Evolutionary conservation across 2,113 vertebrate species (phyloP).

Genomic region (Catharus minimus): DNA sequence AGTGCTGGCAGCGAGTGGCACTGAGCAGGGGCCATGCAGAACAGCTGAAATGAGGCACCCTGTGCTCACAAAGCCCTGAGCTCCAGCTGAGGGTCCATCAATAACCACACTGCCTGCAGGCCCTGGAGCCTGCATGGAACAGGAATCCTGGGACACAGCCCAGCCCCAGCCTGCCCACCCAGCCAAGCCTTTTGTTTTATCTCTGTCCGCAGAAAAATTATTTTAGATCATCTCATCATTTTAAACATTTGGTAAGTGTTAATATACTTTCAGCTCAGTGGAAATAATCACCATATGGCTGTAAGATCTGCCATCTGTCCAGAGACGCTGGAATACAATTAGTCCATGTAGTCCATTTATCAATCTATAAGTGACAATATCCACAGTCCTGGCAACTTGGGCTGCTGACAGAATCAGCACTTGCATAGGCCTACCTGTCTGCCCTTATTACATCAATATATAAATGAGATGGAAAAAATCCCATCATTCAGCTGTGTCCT

Average conservation of each 20-base stretch:
- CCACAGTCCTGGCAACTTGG: slow-evolving; percentile 34
- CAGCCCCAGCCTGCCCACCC: not conserved
- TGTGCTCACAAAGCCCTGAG: not conserved
- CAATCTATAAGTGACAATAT: slow-evolving; percentile 59
- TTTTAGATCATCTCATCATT: slow-evolving; percentile 11
- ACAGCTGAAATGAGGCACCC: not conserved
- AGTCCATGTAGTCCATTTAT: slow-evolving; percentile 52
- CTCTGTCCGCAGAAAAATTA: not conserved
- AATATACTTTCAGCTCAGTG: slow-evolving; percentile 42
- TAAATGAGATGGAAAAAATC: slow-evolving; percentile 35
- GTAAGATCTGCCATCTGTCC: slow-evolving; percentile 61
- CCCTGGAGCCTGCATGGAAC: not conserved
- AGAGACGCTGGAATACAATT: slow-evolving; percentile 42
- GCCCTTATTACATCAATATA: slow-evolving; percentile 38
- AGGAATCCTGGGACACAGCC: not conserved
- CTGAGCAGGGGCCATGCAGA: not conserved
- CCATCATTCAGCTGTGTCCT: not conserved
- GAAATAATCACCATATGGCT: slow-evolving; percentile 66
- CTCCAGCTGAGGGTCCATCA: not conserved
- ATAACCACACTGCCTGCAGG: not conserved
- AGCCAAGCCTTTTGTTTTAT: not conserved
- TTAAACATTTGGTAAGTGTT: slow-evolving; percentile 58
- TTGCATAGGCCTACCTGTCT: slow-evolving; percentile 50
- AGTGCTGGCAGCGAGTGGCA: not conserved
- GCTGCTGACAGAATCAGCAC: slow-evolving; percentile 26